Conservation (phyloP, 2,888 invertebrate genomes). For the Griposia aprilina region DNA sequence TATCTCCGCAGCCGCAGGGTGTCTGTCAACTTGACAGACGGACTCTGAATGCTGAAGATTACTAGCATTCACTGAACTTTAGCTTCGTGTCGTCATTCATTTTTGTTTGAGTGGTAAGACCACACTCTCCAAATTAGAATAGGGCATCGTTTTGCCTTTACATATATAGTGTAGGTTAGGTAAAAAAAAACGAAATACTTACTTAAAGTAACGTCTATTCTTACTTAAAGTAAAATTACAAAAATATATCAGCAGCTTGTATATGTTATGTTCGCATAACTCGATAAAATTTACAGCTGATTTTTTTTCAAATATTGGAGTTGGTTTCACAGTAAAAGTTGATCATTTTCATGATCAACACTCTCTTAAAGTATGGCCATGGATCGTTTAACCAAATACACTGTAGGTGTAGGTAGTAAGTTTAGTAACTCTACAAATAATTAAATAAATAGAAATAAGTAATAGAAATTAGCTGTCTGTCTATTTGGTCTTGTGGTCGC, state of each 20-base stretch:
- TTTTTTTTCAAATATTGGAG: not conserved
- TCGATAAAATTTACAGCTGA: too few species aligned
- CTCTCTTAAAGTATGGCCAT: not conserved
- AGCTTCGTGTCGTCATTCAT: conserved; percentile 1
- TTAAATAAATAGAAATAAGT: not conserved
- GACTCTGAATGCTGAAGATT: conserved; percentile 51
- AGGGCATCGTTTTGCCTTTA: not conserved
- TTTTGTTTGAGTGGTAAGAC: not conserved
- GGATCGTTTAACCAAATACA: not conserved
- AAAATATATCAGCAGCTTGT: too few species aligned
- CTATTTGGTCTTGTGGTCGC: not conserved
- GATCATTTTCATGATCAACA: not conserved
- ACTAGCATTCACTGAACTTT: conserved; percentile 40
- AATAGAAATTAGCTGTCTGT: not conserved
- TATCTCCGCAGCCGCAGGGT: conserved; percentile 62
- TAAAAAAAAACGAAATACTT: not conserved
- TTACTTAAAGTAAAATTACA: not conserved
- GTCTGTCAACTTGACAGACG: conserved; percentile 67
- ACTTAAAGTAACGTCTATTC: not conserved
- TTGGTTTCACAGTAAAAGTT: not conserved
- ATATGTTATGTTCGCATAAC: too few species aligned
- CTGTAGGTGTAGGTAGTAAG: not conserved
- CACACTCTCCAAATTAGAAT: not conserved
- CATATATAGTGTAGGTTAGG: not conserved
- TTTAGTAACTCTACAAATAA: too few species aligned